Conservation (phyloP, 2,113 vertebrate genomes). For the Reinhardtius hippoglossoides region DNA sequence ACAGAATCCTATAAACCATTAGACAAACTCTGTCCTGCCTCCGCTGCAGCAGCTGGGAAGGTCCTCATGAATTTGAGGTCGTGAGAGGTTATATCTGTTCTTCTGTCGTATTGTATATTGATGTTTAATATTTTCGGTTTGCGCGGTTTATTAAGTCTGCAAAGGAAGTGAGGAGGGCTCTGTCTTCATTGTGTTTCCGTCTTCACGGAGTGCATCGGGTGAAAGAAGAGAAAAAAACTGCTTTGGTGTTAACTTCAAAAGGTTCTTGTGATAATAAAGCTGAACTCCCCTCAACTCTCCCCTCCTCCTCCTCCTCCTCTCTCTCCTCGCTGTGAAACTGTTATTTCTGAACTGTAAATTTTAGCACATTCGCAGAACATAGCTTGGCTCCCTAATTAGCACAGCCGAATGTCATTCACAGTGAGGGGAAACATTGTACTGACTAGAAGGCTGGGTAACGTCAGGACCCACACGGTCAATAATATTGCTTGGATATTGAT, state of each 20-base stretch:
- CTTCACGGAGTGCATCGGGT: conserved; percentile 1
- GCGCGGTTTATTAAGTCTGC: conserved; percentile 62
- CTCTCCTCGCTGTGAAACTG: conserved; percentile 25
- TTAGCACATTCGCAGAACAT: conserved; percentile 52
- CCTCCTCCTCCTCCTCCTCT: not conserved
- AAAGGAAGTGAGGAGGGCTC: conserved; percentile 26
- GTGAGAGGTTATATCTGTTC: conserved; percentile 33
- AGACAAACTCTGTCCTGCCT: conserved; percentile 11
- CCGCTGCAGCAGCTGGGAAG: conserved; percentile 13
- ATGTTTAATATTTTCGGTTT: conserved; percentile 56
- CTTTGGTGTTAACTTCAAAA: conserved; percentile 67
- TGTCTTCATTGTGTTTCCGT: conserved; percentile 57
- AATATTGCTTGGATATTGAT: conserved; percentile 52
- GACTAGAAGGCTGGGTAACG: conserved; percentile 39
- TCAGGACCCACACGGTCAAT: conserved; percentile 42
- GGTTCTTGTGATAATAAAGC: conserved; percentile 51
- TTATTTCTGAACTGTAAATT: conserved; percentile 54
- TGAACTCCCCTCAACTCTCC: not conserved
- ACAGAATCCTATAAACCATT: conserved; percentile 27
- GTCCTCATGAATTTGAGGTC: conserved; percentile 32
- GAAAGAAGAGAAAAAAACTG: conserved; percentile 14
- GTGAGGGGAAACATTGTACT: conserved; percentile 46
- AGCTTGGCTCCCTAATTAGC: conserved; percentile 68
- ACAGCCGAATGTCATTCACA: conserved; percentile 48
- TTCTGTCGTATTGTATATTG: conserved; percentile 31